Percentiles rank a stretch among this genome's conserved stretches.
Evolutionary conservation across 2,888 invertebrate species (phyloP).

Genomic region (Oligia latruncula): DNA sequence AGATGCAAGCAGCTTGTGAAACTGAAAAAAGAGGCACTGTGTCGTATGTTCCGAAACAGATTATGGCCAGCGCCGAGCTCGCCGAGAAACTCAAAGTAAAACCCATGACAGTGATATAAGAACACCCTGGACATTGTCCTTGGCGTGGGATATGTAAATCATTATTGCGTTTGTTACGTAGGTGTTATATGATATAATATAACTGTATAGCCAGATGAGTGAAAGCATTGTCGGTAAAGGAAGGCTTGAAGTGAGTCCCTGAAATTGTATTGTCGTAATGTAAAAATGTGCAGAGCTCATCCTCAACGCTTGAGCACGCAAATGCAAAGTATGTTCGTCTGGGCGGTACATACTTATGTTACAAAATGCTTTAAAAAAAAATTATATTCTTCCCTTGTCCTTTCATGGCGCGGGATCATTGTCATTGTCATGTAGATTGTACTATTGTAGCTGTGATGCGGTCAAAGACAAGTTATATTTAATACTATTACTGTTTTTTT

Average conservation of each 20-base stretch:
- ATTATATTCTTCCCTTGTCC: background rate
- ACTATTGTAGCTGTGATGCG: background rate
- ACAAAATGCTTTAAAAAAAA: background rate
- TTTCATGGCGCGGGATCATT: background rate
- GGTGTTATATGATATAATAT: background rate
- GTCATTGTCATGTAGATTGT: background rate
- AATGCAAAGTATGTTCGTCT: background rate
- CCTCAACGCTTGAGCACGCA: background rate
- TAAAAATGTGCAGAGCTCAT: background rate
- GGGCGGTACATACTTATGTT: background rate
- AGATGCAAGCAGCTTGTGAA: constrained; percentile 91
- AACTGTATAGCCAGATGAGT: background rate
- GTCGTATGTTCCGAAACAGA: constrained; percentile 93
- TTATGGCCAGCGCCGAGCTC: constrained; percentile 91
- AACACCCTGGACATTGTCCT: background rate
- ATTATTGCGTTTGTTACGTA: background rate
- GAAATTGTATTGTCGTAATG: background rate
- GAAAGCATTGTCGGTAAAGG: background rate
- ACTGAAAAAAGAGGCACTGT: constrained; percentile 94
- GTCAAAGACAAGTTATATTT: background rate
- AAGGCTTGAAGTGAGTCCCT: background rate
- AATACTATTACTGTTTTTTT: background rate
- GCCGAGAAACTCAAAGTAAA: constrained; percentile 90
- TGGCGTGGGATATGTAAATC: background rate
- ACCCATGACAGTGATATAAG: constrained; percentile 76